phyloP scores from a whole-genome alignment of 92 coral and sea anemone genomes.

The Parazoanthus swiftii region DNA sequence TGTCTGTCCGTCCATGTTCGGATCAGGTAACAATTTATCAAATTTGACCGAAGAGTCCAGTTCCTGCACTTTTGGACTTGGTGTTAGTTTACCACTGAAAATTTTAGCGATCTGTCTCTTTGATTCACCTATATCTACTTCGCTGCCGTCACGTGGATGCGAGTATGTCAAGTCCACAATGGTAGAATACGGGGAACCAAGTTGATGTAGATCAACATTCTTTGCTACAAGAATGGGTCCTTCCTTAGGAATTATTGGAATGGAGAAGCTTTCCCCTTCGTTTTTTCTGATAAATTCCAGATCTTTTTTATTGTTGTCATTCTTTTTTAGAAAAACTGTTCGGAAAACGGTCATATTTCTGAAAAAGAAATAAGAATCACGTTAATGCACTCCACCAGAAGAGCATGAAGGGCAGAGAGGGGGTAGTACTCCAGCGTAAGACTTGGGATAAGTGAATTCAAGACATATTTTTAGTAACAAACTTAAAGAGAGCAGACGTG shows the following conservation, averaged over 20 bases:
- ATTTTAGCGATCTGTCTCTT: neutral
- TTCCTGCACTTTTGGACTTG: no score
- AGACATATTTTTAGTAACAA: no score
- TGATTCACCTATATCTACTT: neutral
- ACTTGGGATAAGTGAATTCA: no score
- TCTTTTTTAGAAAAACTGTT: neutral
- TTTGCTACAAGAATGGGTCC: constrained; percentile 7
- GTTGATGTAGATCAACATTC: neutral
- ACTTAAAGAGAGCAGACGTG: no score
- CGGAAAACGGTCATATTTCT: neutral
- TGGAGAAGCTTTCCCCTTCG: neutral
- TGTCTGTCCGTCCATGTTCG: no score
- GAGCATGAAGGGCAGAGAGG: no score
- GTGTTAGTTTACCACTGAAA: no score
- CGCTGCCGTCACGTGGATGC: neutral
- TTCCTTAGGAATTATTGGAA: neutral
- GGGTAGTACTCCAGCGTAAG: no score
- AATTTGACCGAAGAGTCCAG: no score
- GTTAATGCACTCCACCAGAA: neutral
- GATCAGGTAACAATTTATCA: no score
- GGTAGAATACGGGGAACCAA: neutral
- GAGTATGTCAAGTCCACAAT: neutral
- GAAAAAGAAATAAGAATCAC: neutral
- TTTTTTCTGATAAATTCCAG: neutral
- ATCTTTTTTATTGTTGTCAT: neutral